These are phyloP conservation scores for Oreohelix idahoensis DNA, from an alignment of 1,140 invertebrate species.

Conservation along the genomic window DNA sequence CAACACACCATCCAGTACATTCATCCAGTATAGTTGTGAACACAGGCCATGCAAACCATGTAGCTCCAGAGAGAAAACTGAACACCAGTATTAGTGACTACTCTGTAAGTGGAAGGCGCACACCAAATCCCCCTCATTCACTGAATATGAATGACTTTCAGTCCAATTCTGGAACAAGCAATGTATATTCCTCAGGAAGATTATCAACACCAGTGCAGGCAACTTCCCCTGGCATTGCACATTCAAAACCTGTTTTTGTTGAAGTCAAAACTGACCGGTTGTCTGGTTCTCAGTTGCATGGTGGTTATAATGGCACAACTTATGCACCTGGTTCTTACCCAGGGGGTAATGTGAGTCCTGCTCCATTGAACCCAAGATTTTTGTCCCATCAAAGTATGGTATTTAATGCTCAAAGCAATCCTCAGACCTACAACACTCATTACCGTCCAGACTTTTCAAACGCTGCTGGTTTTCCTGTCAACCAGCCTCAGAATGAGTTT, in stretches of 20 bases:
- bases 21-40: slow-evolving; percentile 37
- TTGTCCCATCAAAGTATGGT: neutral
- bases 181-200: neutral
- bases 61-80: slow-evolving; percentile 3
- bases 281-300: neutral
- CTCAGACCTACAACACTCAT: neutral
- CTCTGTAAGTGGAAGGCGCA: neutral
- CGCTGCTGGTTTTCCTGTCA: neutral
- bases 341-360: neutral
- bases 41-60: slow-evolving; percentile 20
- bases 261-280: slow-evolving; percentile 21
- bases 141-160: neutral
- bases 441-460: slow-evolving; percentile 18
- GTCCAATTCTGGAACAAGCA: neutral
- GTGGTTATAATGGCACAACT: slow-evolving; percentile 5
- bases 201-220: slow-evolving; percentile 31
- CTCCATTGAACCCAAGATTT: neutral
- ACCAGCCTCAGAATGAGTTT: neutral
- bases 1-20: slow-evolving; percentile 20
- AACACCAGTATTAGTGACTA: neutral
- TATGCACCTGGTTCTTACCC: neutral
- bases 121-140: neutral
- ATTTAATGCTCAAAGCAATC: neutral
- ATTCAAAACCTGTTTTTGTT: slow-evolving; percentile 36
- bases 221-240: slow-evolving; percentile 28